Evolutionary conservation across 2,113 vertebrate species (phyloP).

Genomic region (Pipra filicauda): DNA sequence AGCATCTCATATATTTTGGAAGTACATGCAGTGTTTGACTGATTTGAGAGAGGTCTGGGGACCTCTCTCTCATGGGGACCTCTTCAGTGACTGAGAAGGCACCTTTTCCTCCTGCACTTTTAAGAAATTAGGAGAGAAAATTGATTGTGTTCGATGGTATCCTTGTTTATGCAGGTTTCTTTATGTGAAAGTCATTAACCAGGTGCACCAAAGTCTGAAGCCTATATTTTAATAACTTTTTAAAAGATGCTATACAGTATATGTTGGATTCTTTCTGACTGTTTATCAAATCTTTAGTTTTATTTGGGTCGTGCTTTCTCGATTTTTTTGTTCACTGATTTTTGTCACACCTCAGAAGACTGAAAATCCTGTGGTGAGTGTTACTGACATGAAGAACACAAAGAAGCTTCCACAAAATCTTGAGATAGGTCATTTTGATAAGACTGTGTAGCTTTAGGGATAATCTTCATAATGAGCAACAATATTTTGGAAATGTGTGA

Average conservation of each 20-base stretch:
- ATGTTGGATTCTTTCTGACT: not conserved
- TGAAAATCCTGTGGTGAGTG: not conserved
- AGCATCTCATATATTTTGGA: not conserved
- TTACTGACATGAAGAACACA: not conserved
- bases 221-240: not conserved
- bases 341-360: not conserved
- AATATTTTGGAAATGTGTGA: not conserved
- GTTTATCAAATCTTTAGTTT: not conserved
- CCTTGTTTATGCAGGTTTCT: not conserved
- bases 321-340: not conserved
- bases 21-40: not conserved
- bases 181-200: not conserved
- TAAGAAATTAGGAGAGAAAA: not conserved
- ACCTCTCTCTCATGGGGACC: too few species aligned
- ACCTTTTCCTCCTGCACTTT: not conserved
- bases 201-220: not conserved
- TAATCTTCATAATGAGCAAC: not conserved
- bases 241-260: too few species aligned
- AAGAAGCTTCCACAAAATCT: not conserved
- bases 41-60: not conserved
- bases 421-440: not conserved
- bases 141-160: not conserved
- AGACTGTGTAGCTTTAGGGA: not conserved
- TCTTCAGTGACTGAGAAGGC: not conserved
- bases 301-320: not conserved